phyloP scores from a whole-genome alignment of 35 echinoderm and acorn worm genomes.

The Ophiothrix spiculata region DNA sequence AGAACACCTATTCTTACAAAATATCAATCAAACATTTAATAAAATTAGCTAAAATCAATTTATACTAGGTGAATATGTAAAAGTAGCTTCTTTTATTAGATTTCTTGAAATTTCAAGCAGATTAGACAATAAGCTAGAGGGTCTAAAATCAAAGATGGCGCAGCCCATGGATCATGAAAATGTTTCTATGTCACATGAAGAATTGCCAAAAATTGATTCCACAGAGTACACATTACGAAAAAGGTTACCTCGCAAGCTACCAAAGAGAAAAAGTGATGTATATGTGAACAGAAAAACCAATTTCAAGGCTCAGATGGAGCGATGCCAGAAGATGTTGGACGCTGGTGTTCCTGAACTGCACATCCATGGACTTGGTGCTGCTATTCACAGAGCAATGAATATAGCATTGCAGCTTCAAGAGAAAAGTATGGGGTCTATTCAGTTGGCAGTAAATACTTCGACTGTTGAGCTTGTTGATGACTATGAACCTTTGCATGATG shows the following conservation, averaged over 20 bases:
- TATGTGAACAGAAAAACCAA: slow-evolving; percentile 82
- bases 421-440: slow-evolving; percentile 45
- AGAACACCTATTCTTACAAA: not conserved
- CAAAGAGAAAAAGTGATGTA: slow-evolving; percentile 84
- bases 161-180: slow-evolving; percentile 24
- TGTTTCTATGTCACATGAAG: not conserved
- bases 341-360: slow-evolving; percentile 65
- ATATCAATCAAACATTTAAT: too few species aligned
- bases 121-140: not conserved
- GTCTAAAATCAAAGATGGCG: slow-evolving; percentile 63
- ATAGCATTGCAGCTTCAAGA: slow-evolving; percentile 80
- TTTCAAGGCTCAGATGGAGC: slow-evolving; percentile 76
- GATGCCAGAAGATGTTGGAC: slow-evolving; percentile 87
- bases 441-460: slow-evolving; percentile 71
- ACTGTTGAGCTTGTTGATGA: slow-evolving; percentile 89
- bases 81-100: too few species aligned
- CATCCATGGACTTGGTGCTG: slow-evolving; percentile 88
- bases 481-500: slow-evolving; percentile 60
- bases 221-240: slow-evolving; percentile 62
- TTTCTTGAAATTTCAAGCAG: too few species aligned
- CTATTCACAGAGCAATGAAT: slow-evolving; percentile 88
- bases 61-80: too few species aligned
- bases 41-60: too few species aligned
- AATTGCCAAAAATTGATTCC: slow-evolving; percentile 40
- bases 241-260: slow-evolving; percentile 70